Conservation (phyloP, 2,888 invertebrate genomes). For the Tridacna crocea region DNA sequence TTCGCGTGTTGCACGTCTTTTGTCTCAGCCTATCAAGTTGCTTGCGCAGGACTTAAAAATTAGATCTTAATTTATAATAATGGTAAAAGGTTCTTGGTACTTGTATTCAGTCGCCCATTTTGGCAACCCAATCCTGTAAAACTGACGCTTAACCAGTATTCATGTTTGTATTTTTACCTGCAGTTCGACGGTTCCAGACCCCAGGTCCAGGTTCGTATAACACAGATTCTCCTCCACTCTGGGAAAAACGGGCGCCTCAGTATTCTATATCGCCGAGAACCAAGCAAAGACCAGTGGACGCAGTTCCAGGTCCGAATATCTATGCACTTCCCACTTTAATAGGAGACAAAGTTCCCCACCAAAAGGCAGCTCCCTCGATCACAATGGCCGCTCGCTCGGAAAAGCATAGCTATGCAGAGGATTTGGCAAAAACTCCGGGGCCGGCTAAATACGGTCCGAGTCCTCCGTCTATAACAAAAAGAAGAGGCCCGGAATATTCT, state of each 20-base stretch:
- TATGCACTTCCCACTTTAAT: slow-evolving; percentile 69
- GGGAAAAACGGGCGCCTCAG: slow-evolving; percentile 66
- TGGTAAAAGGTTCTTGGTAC: too few species aligned
- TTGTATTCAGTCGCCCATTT: too few species aligned
- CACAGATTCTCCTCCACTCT: slow-evolving; percentile 59
- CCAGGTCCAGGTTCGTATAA: slow-evolving; percentile 71
- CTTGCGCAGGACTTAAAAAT: too few species aligned
- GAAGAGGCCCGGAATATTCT: slow-evolving; percentile 66
- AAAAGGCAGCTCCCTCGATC: slow-evolving; percentile 58
- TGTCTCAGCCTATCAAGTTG: too few species aligned
- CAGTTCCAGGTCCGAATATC: slow-evolving; percentile 67
- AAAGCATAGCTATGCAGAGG: slow-evolving; percentile 67
- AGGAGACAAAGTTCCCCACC: slow-evolving; percentile 65
- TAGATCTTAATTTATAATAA: too few species aligned
- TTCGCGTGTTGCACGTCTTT: too few species aligned
- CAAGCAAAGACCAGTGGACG: slow-evolving; percentile 56
- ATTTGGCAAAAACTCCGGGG: slow-evolving; percentile 73
- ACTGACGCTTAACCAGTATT: too few species aligned
- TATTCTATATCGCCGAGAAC: slow-evolving; percentile 70
- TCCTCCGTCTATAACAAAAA: slow-evolving; percentile 52
- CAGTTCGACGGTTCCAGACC: slow-evolving; percentile 54
- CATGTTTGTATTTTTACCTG: slow-evolving; percentile 6
- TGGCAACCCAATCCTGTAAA: too few species aligned
- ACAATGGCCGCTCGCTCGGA: slow-evolving; percentile 56
- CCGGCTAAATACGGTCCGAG: slow-evolving; percentile 67